Percentiles rank a stretch among this genome's conserved stretches.
These are phyloP conservation scores for Glyptemys insculpta DNA, from an alignment of 2,797 vertebrate genomes.

Conservation along the genomic window DNA sequence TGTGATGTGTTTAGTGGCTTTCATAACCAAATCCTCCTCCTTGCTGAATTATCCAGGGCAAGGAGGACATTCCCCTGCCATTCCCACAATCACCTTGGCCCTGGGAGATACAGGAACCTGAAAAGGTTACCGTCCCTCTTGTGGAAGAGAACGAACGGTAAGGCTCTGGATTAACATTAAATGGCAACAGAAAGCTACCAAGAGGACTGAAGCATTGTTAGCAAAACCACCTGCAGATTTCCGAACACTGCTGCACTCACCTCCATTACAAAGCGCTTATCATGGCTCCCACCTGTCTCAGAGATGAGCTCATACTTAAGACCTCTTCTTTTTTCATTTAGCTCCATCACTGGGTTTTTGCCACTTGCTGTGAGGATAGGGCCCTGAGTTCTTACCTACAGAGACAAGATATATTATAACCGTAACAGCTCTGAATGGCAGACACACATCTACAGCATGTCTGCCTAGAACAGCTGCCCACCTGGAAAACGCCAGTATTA, in stretches of 20 bases:
- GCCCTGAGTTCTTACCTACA: conserved; percentile 98
- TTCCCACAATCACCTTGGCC: background rate
- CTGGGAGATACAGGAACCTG: background rate
- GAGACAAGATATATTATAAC: conserved; percentile 29
- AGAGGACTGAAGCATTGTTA: background rate
- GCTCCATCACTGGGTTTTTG: conserved; percentile 99
- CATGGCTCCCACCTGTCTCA: conserved; percentile 97
- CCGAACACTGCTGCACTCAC: conserved; percentile 75
- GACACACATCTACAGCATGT: background rate
- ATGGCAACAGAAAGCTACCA: background rate
- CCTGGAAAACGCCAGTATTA: background rate
- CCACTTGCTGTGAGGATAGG: conserved; percentile 98
- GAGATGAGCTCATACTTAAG: conserved; percentile 99
- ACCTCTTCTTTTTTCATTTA: conserved; percentile 97
- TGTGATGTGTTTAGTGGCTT: background rate
- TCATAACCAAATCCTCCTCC: background rate
- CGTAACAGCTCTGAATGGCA: background rate
- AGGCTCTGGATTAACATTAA: background rate
- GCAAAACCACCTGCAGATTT: background rate
- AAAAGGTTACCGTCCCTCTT: background rate
- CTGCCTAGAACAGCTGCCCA: background rate
- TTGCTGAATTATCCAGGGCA: background rate
- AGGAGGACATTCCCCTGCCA: background rate
- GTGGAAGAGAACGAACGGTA: background rate
- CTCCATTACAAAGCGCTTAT: conserved; percentile 99